Percentiles rank a stretch among this genome's conserved stretches.
phyloP scores from a whole-genome alignment of 2,888 invertebrate species.

The Tinea pellionella region DNA sequence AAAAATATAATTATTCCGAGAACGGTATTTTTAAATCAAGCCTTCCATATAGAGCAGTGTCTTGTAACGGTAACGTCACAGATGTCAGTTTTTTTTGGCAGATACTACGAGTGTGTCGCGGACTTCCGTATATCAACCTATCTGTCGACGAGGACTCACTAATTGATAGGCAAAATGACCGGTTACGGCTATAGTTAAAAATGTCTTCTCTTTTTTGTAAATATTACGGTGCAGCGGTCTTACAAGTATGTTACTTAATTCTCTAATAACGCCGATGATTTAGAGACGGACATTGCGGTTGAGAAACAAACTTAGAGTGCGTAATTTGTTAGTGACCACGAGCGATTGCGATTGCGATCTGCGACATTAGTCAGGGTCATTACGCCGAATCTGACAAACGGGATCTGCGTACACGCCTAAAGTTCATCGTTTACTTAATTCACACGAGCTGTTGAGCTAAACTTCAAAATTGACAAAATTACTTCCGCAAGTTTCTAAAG shows the following conservation, averaged over 20 bases:
- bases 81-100: constrained; percentile 28
- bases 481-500: not conserved
- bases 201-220: not conserved
- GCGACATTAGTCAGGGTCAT: constrained; percentile 1
- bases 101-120: not conserved
- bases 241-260: not conserved
- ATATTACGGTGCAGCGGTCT: not conserved
- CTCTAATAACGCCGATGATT: not conserved
- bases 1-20: constrained; percentile 59
- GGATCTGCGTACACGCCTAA: not conserved
- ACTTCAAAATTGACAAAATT: not conserved
- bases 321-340: constrained; percentile 11
- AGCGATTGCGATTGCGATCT: constrained; percentile 7
- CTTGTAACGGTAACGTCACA: constrained; percentile 41
- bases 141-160: not conserved
- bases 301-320: not conserved
- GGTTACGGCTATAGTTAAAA: not conserved
- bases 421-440: not conserved
- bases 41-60: constrained; percentile 34
- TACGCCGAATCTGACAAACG: not conserved
- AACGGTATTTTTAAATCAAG: constrained; percentile 60
- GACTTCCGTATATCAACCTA: not conserved
- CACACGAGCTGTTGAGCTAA: not conserved
- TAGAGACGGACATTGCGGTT: not conserved
- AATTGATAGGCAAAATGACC: not conserved